Evolutionary conservation across 2,797 vertebrate genomes (phyloP).

Genomic region (Pipistrellus pipistrellus): DNA sequence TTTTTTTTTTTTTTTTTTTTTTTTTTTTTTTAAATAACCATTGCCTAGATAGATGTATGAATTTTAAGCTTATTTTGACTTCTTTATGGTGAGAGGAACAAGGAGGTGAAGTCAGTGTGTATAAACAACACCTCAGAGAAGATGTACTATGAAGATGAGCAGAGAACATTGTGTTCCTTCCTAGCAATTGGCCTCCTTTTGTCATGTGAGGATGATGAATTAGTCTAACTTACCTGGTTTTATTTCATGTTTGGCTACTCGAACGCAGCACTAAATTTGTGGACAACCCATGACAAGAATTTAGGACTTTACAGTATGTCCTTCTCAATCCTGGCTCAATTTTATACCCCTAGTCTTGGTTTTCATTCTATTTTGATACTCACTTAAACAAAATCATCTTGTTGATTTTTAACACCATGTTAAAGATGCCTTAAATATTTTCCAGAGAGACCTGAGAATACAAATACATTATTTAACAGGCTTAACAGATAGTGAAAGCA

Average conservation of each 20-base stretch:
- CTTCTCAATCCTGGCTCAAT: background rate
- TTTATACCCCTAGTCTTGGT: background rate
- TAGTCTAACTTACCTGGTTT: background rate
- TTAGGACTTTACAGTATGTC: background rate
- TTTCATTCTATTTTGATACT: background rate
- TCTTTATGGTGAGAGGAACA: background rate
- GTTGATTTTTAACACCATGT: background rate
- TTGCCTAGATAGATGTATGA: background rate
- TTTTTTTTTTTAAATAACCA: background rate
- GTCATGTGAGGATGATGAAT: background rate
- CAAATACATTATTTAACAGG: background rate
- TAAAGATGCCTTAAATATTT: conserved; percentile 1
- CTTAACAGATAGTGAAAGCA: background rate
- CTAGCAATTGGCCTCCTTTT: background rate
- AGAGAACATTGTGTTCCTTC: background rate
- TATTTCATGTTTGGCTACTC: background rate
- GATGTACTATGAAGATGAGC: background rate
- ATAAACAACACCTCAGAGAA: background rate
- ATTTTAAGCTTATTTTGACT: background rate
- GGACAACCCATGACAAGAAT: background rate
- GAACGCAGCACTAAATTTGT: background rate
- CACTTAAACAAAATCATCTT: background rate
- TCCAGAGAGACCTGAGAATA: background rate
- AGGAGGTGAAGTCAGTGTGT: background rate
- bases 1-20: background rate